Base-by-base conservation (phyloP, 2,113 vertebrate species). In the Myrmophylax atrothorax region DNA sequence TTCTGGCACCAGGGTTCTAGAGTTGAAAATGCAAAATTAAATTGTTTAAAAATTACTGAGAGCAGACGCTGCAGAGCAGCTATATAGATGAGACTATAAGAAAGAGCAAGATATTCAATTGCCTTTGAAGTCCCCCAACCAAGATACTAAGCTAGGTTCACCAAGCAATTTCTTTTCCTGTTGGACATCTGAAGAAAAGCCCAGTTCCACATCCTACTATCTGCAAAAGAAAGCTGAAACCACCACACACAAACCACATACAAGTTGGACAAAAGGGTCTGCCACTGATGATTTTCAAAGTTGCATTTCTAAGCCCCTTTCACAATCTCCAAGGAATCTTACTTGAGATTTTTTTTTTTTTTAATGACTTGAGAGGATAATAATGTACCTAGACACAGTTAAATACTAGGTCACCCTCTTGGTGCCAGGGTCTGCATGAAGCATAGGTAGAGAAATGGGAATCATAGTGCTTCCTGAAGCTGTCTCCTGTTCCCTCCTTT, bases 11-110 rank as follows among this genome's bases (percentile, higher is more conserved):
- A 13, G 10, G 3, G 5, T 40, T 56, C 58, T 44, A 35, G 52
- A 79, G 16, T 31, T 79, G 29, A 80, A 86, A 93, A 72, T 40
- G 18, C 16, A 63, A 86, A 49, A 67, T 31, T 9, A 63, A 79
- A 50, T 10, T 1, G 22, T 42, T 70, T 15, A 7, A 53, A 47
- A 35, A 28, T 19, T 38, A 52, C 40, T 47, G 19, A 74, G 24
- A 67, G 25, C 13, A 73, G n/a, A n/a, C 50, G 28, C 23, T 64
- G 25, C 40, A 66, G 18, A 75, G 52, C 37, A 79, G 7, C 38
- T n/a, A 18, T 0, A 15, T 14, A 88, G 13, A 52, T 22, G 1
- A 35, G 26, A 52, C 5, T 19, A 1, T 7, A 38, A 56, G 69
- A 66, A 74, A 31, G 8, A 69, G 24, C 29, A 69, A 23, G 31